phyloP scores from a whole-genome alignment of 2,113 vertebrate genomes.

The Pao palembangensis region DNA sequence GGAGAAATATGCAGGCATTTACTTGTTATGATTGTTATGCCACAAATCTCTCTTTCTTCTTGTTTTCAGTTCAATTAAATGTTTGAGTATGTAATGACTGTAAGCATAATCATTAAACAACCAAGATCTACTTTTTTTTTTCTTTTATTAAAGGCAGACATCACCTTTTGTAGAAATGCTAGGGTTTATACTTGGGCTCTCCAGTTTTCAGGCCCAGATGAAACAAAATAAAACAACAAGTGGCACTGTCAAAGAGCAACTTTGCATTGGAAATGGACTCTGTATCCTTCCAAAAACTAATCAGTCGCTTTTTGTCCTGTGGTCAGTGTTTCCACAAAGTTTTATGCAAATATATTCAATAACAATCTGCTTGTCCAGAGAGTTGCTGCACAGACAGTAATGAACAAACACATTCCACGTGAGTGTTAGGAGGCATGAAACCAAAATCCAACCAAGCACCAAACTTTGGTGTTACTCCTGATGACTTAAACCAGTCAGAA shows the following conservation, averaged over 20 bases:
- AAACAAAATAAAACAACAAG: slow-evolving; percentile 11
- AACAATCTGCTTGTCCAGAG: slow-evolving; percentile 33
- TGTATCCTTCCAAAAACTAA: slow-evolving; percentile 4
- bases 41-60: too few relatives aligned
- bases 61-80: too few relatives aligned
- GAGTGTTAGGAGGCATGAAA: too few relatives aligned
- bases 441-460: too few relatives aligned
- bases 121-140: too few relatives aligned
- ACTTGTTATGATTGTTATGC: neutral
- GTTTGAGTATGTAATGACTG: too few relatives aligned
- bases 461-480: too few relatives aligned
- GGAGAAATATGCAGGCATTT: neutral
- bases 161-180: neutral
- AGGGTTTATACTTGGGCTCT: neutral
- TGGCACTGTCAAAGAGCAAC: neutral
- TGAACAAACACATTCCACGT: neutral
- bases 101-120: too few relatives aligned
- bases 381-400: too few relatives aligned
- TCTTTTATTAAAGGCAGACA: too few relatives aligned
- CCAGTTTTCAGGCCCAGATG: slow-evolving; percentile 1
- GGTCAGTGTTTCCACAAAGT: slow-evolving; percentile 9
- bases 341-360: slow-evolving; percentile 34
- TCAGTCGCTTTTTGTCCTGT: slow-evolving; percentile 13
- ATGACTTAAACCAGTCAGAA: slow-evolving; percentile 25
- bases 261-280: neutral